These are phyloP conservation scores for Cheilinus undulatus DNA, from an alignment of 2,113 vertebrate species.

Conservation along the genomic window DNA sequence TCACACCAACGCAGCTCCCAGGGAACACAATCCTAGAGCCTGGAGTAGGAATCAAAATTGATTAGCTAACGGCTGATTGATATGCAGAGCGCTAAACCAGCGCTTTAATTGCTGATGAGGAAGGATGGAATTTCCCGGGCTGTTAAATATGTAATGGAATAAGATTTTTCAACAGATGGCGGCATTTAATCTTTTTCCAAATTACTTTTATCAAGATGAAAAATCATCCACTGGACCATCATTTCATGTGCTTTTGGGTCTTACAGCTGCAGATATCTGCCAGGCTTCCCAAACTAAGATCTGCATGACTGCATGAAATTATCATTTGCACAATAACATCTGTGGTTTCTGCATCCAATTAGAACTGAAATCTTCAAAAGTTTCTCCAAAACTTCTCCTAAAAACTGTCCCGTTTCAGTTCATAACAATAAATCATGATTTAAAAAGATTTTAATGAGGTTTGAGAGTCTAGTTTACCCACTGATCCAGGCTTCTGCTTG, in stretches of 20 bases:
- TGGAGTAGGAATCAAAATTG: slow-evolving; percentile 43
- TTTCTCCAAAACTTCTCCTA: too few species aligned
- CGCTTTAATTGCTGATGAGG: slow-evolving; percentile 61
- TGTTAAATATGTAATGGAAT: slow-evolving; percentile 65
- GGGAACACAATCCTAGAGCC: slow-evolving; percentile 41
- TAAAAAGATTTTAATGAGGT: too few species aligned
- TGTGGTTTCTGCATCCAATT: too few species aligned
- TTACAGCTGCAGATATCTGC: neutral
- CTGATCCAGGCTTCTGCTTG: too few species aligned
- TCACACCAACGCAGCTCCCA: neutral
- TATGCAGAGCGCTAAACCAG: slow-evolving; percentile 43
- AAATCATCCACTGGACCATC: neutral
- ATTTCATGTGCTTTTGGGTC: neutral
- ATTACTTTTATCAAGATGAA: slow-evolving; percentile 3
- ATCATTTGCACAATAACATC: too few species aligned
- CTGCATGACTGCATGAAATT: neutral
- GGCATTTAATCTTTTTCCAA: slow-evolving; percentile 17
- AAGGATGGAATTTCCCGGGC: slow-evolving; percentile 37
- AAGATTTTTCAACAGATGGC: slow-evolving; percentile 54
- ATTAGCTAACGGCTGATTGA: slow-evolving; percentile 52
- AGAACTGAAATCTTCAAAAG: too few species aligned
- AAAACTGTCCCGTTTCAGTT: too few species aligned
- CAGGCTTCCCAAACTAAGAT: neutral
- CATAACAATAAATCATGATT: too few species aligned
- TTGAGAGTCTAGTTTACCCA: too few species aligned